Evolutionary conservation across 1,140 invertebrate species (phyloP), one percentile per base, ranked within the genome.

Genomic region (Geopemphigus sp.): DNA sequence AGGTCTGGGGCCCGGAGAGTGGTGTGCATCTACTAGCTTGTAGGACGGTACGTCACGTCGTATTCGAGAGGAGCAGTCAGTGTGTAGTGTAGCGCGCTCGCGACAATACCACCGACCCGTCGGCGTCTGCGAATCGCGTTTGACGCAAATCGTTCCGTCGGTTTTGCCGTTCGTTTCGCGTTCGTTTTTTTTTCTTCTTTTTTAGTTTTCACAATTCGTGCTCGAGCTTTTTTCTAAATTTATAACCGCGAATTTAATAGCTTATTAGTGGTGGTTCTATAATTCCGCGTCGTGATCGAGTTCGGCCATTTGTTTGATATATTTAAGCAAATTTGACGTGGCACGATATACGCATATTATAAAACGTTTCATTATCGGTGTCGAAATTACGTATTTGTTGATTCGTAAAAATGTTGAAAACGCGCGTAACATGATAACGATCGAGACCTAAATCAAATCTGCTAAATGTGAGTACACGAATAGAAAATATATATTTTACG

Each of bases 41-140:
- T 76, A 32, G 54, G 54, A 29, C 19, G 54, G 56, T 56, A 32
- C 73, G 32, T 76, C 54, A 76, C 73, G 73, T 45, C 73, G 73
- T 22, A 39, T 14, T 32, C 57, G 8, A 68, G 66, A 68, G 66
- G 6, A 50, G 15, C 74, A 78, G 74, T 78, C 74, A 78, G 74
- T 78, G 74, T 78, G 57, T 78, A 50, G 74, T 63, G 74, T 78
- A 78, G 74, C 74, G 74, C 74, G 74, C 39, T 63, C 74, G 74
- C 39, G 74, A 78, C 56, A 76, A 39, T 76, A 59, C 15, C 63
- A 17, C 29, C 70, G 70, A 32, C 54, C 56, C 39, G 57, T 61
- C 74, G 74, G 24, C 57, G 56, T 12, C 24, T 63, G n/a, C 56
- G 39, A 61, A 39, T 59, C 32, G 26, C 54, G 56, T 57, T 59